These are phyloP conservation scores for Gasteruption jaculator DNA, from an alignment of 2,888 invertebrate species.

Conservation along the genomic window DNA sequence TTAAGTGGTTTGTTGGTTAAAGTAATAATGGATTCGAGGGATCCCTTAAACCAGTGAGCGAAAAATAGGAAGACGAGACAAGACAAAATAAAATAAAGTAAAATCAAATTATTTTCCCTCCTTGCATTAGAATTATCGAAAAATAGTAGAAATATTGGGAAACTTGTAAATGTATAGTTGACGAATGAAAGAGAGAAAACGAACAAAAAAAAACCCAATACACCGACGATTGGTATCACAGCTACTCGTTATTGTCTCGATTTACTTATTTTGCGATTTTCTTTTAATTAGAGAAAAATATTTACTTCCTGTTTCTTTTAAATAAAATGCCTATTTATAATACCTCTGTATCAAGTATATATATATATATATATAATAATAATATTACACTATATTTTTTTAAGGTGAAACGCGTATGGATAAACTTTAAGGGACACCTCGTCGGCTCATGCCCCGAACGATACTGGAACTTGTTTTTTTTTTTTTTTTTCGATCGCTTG, in stretches of 20 bases:
- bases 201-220: slow-evolving; percentile 34
- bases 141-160: not conserved
- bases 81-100: too few relatives aligned
- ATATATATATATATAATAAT: slow-evolving; percentile 14
- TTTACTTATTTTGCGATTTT: too few relatives aligned
- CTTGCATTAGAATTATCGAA: not conserved
- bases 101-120: too few relatives aligned
- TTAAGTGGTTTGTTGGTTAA: too few relatives aligned
- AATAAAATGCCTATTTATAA: slow-evolving; percentile 22
- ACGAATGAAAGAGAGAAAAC: slow-evolving; percentile 12
- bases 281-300: slow-evolving; percentile 26
- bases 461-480: too few relatives aligned
- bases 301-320: slow-evolving; percentile 20
- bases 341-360: slow-evolving; percentile 15
- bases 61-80: too few relatives aligned
- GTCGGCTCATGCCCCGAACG: too few relatives aligned
- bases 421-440: slow-evolving; percentile 12
- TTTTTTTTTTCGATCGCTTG: too few relatives aligned
- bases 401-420: slow-evolving; percentile 23
- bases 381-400: slow-evolving; percentile 28
- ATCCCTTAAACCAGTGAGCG: too few relatives aligned
- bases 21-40: too few relatives aligned
- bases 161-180: not conserved
- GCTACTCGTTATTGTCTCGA: slow-evolving; percentile 45
- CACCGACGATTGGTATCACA: slow-evolving; percentile 49